Conservation (phyloP, 1,140 invertebrate genomes). For the Leptinotarsa lineolata region DNA sequence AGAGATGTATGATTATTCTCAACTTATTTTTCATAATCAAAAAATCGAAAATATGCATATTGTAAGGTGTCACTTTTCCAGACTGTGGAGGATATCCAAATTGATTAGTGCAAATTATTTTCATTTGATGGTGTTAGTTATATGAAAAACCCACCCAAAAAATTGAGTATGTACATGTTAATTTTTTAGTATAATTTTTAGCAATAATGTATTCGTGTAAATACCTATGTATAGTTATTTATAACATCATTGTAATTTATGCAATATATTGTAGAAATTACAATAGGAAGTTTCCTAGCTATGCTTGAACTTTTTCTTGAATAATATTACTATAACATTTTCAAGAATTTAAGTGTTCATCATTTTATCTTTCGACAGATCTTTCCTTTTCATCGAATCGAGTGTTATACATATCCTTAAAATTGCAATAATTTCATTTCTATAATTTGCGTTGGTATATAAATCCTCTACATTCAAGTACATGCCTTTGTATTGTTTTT, state of each 20-base stretch:
- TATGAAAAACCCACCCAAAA: neutral
- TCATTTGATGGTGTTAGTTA: neutral
- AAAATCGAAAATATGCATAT: too few relatives aligned
- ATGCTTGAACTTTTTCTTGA: conserved; percentile 34
- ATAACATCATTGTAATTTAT: conserved; percentile 44
- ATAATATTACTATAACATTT: conserved; percentile 6
- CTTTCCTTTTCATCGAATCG: neutral
- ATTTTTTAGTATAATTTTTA: conserved; percentile 29
- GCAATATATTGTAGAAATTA: conserved; percentile 40
- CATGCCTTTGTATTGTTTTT: neutral
- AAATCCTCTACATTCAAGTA: conserved; percentile 26
- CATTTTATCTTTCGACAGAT: neutral
- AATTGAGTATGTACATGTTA: neutral
- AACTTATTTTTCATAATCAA: too few relatives aligned
- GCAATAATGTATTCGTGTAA: conserved; percentile 47
- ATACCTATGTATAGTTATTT: conserved; percentile 57
- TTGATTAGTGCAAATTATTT: neutral
- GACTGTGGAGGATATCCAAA: too few relatives aligned
- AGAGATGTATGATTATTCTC: too few relatives aligned
- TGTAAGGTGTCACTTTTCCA: too few relatives aligned
- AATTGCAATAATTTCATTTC: conserved; percentile 35
- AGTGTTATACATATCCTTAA: conserved; percentile 36
- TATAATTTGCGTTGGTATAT: conserved; percentile 4
- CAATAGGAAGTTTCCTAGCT: conserved; percentile 38
- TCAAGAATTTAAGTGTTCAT: neutral